A percentile compares a stretch with the other conserved stretches of the same genome.
phyloP scores from a whole-genome alignment of 64 coral and sea anemone genomes.

The Trachythela sp. region DNA sequence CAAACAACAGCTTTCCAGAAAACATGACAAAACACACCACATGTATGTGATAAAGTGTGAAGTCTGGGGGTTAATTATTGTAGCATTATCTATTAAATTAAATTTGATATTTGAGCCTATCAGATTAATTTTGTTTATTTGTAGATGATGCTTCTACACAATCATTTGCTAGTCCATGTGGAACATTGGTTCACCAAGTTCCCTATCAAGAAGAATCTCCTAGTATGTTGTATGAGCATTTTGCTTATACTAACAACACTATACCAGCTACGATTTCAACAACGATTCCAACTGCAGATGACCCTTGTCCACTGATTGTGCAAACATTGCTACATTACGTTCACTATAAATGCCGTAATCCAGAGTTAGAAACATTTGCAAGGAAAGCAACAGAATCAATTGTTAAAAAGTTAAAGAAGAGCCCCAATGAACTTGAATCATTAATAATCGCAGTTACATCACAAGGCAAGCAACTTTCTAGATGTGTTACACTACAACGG shows the following conservation, averaged over 20 bases:
- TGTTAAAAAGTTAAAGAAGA: slow-evolving; percentile 98
- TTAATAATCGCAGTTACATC: slow-evolving; percentile 93
- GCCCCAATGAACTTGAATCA: slow-evolving; percentile 89
- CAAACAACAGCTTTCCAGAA: not conserved
- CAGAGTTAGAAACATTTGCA: slow-evolving; percentile 87
- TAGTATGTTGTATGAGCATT: slow-evolving; percentile 18
- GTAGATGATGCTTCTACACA: not conserved
- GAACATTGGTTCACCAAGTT: not conserved
- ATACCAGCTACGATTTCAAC: not conserved
- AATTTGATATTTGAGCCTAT: not conserved
- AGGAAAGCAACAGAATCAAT: slow-evolving; percentile 92
- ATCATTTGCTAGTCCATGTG: not conserved
- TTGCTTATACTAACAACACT: not conserved
- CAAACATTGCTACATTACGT: slow-evolving; percentile 18
- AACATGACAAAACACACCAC: not conserved
- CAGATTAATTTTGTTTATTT: not conserved
- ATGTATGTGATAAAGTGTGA: not conserved
- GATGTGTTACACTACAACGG: slow-evolving; percentile 89
- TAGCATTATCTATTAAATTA: not conserved
- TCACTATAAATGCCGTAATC: slow-evolving; percentile 25
- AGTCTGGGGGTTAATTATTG: not conserved
- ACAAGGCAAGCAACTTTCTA: slow-evolving; percentile 81
- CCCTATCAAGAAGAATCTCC: not conserved
- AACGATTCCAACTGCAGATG: slow-evolving; percentile 18
- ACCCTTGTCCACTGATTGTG: slow-evolving; percentile 7